These are phyloP conservation scores for Corythoichthys haematopterus DNA, from an alignment of 2,113 vertebrate species.

Conservation along the genomic window DNA sequence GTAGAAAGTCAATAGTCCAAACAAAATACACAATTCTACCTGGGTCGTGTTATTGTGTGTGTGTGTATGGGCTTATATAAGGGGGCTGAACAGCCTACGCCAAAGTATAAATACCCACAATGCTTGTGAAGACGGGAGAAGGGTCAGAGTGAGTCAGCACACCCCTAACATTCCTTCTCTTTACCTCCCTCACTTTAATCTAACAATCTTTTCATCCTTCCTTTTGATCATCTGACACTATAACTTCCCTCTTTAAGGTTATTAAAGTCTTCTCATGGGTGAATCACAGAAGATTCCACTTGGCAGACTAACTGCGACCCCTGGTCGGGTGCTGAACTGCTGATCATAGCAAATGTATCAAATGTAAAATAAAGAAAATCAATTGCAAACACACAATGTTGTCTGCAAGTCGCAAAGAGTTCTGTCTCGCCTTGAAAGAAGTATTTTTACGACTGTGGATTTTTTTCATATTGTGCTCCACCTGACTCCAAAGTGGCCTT, in stretches of 20 bases:
- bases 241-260: slow-evolving; percentile 16
- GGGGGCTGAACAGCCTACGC: slow-evolving; percentile 65
- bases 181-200: slow-evolving; percentile 42
- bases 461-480: slow-evolving; percentile 2
- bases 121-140: slow-evolving; percentile 62
- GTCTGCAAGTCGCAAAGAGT: slow-evolving; percentile 1
- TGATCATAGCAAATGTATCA: slow-evolving; percentile 12
- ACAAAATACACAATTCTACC: slow-evolving; percentile 51
- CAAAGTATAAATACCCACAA: slow-evolving; percentile 65
- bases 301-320: slow-evolving; percentile 43
- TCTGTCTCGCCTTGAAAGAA: background rate
- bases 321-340: background rate
- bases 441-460: background rate
- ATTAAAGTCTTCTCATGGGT: slow-evolving; percentile 12
- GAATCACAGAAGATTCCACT: slow-evolving; percentile 44
- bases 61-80: slow-evolving; percentile 62
- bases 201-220: slow-evolving; percentile 31
- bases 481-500: slow-evolving; percentile 15
- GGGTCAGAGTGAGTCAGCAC: slow-evolving; percentile 69
- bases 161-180: slow-evolving; percentile 62
- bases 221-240: slow-evolving; percentile 29
- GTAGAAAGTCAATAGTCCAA: slow-evolving; percentile 54
- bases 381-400: slow-evolving; percentile 6
- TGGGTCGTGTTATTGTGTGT: slow-evolving; percentile 32
- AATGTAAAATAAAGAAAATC: slow-evolving; percentile 34